Evolutionary conservation across 1,140 invertebrate species (phyloP).

Genomic region (Brachionus calyciflorus): DNA sequence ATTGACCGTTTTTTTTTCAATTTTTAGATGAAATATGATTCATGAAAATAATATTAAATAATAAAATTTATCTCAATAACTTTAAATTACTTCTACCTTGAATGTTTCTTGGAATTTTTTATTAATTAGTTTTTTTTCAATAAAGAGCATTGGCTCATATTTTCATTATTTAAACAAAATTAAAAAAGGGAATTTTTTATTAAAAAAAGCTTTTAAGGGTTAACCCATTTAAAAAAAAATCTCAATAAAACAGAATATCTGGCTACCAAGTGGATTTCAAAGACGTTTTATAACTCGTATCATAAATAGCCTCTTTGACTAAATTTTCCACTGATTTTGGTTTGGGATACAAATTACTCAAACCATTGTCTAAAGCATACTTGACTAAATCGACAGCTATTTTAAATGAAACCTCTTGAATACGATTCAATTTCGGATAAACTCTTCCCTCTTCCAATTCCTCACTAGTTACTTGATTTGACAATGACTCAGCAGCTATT

Average conservation of each 20-base stretch:
- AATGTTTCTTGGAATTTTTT: too few relatives aligned
- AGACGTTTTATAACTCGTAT: background rate
- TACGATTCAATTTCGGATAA: conserved; percentile 80
- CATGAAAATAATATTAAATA: too few relatives aligned
- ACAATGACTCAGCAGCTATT: conserved; percentile 66
- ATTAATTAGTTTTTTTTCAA: too few relatives aligned
- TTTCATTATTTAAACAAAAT: too few relatives aligned
- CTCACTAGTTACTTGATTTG: conserved; percentile 72
- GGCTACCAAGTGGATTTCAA: background rate
- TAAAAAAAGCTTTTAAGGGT: too few relatives aligned
- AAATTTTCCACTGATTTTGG: conserved; percentile 61
- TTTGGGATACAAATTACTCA: conserved; percentile 79
- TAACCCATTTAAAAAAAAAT: too few relatives aligned
- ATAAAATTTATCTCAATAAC: too few relatives aligned
- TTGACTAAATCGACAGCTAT: conserved; percentile 48
- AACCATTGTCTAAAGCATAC: conserved; percentile 49
- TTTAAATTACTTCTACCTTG: too few relatives aligned
- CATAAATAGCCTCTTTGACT: background rate
- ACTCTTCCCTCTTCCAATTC: conserved; percentile 78
- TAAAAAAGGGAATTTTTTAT: too few relatives aligned
- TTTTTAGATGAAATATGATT: too few relatives aligned
- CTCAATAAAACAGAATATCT: background rate
- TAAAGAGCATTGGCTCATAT: too few relatives aligned
- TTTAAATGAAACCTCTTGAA: conserved; percentile 76
- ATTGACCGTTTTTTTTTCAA: too few relatives aligned